phyloP scores from a whole-genome alignment of 2,888 invertebrate species.

The Cenopis cana region DNA sequence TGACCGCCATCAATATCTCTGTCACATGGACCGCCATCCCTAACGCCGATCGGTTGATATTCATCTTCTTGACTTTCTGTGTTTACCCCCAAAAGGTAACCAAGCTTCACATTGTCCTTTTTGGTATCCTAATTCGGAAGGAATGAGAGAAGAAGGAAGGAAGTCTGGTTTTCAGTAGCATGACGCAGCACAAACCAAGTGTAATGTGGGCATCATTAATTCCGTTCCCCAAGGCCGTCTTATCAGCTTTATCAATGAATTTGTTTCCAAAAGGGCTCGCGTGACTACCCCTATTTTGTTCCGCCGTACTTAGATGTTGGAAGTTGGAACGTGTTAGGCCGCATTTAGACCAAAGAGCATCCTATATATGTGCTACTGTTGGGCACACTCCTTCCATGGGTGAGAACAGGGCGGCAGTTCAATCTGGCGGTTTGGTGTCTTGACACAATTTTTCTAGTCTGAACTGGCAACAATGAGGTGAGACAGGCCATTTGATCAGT shows the following conservation, averaged over 20 bases:
- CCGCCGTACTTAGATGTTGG: not conserved
- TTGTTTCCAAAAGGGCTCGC: constrained; percentile 28
- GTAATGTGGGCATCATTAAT: constrained; percentile 1
- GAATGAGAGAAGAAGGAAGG: no score
- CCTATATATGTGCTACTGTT: no score
- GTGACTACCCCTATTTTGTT: constrained; percentile 26
- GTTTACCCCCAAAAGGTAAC: not conserved
- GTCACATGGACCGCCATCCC: constrained; percentile 21
- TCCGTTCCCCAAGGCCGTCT: constrained; percentile 20
- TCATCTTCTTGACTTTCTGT: constrained; percentile 7
- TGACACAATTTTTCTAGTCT: no score
- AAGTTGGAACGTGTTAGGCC: not conserved
- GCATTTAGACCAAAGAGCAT: not conserved
- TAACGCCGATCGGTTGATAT: constrained; percentile 20
- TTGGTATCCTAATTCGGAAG: not conserved
- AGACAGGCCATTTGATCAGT: no score
- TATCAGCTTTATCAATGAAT: constrained; percentile 35
- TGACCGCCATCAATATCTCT: constrained; percentile 1
- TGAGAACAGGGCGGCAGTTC: no score
- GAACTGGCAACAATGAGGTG: no score
- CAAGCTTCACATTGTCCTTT: not conserved
- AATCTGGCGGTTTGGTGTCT: no score
- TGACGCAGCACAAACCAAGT: not conserved
- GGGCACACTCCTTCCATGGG: no score
- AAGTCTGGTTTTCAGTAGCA: no score